Conservation (phyloP, 2,113 vertebrate genomes). For the Ciconia stormi region DNA sequence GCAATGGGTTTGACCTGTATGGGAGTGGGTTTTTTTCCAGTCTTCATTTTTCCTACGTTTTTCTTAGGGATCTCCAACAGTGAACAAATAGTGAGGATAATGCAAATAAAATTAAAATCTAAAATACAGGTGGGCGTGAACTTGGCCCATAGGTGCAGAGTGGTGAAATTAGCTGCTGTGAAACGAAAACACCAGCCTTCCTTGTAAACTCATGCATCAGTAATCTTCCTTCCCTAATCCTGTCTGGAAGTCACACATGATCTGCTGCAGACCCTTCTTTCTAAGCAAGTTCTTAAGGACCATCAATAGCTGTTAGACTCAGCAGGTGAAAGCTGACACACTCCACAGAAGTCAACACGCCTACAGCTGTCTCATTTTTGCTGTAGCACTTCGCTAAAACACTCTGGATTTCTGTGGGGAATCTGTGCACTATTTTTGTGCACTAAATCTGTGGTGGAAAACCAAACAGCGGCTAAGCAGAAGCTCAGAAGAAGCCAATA, state of each 20-base stretch:
- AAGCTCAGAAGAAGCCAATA: not conserved
- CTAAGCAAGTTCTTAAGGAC: not conserved
- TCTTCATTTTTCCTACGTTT: not conserved
- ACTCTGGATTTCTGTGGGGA: not conserved
- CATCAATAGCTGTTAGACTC: not conserved
- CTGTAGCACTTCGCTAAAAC: not conserved
- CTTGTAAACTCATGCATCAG: not conserved
- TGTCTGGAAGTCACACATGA: not conserved
- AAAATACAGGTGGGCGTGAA: not conserved
- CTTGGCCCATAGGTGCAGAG: not conserved
- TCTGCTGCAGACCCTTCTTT: not conserved
- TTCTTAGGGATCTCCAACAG: not conserved
- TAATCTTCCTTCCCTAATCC: not conserved
- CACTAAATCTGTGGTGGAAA: not conserved
- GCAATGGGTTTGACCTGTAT: not conserved
- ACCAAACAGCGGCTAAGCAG: not conserved
- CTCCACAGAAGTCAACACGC: not conserved
- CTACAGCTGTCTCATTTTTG: not conserved
- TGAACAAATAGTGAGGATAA: not conserved
- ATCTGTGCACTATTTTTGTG: not conserved
- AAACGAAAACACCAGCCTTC: not conserved
- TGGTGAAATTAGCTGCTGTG: not conserved
- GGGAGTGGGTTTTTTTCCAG: not conserved
- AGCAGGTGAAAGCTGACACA: not conserved
- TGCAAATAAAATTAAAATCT: not conserved